These are phyloP conservation scores for Zygogramma bicolorata DNA, from an alignment of 2,888 invertebrate species.

Conservation along the genomic window DNA sequence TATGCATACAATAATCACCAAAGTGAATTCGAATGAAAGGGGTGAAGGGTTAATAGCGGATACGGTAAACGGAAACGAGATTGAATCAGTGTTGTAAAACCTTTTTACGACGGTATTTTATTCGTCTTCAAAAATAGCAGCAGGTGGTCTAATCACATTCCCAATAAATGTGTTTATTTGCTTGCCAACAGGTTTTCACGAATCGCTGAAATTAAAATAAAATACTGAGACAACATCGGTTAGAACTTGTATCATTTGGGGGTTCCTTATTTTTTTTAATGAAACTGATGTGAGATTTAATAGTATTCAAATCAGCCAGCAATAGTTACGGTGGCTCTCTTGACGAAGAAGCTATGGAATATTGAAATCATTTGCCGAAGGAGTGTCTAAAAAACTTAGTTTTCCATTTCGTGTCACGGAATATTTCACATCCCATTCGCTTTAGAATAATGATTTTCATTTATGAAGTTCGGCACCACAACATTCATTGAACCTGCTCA, in stretches of 20 bases:
- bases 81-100: constrained; percentile 45
- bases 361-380: no score
- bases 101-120: constrained; percentile 38
- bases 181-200: constrained; percentile 29
- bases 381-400: no score
- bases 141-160: constrained; percentile 32
- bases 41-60: constrained; percentile 41
- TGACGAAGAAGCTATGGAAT: background rate
- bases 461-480: no score
- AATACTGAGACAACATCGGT: background rate
- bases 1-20: constrained; percentile 14
- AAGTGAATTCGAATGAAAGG: constrained; percentile 29
- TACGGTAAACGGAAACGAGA: constrained; percentile 49
- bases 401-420: no score
- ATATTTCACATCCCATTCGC: no score
- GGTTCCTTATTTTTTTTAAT: background rate
- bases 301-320: no score
- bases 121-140: constrained; percentile 35
- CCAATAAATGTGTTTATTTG: constrained; percentile 26
- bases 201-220: background rate
- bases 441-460: no score
- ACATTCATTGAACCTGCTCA: no score
- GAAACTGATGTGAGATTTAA: background rate
- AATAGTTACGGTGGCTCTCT: no score
- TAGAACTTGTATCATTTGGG: background rate